Base-by-base conservation (phyloP, 2,888 invertebrate species). In the Rhagonycha fulva region DNA sequence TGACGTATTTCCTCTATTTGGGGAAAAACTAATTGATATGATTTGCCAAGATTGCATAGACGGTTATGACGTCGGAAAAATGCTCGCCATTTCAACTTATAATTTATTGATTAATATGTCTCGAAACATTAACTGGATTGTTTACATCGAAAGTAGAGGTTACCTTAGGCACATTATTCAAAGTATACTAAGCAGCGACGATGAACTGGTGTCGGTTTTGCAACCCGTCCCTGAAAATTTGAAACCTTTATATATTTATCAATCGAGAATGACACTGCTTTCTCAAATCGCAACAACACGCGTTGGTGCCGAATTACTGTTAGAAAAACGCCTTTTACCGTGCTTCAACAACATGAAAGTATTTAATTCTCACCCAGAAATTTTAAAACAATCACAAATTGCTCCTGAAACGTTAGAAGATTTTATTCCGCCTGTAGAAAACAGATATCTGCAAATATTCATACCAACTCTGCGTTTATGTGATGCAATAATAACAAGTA, bases 21-120 rank as follows among this genome's bases (percentile, higher is more conserved):
- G 96, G 0, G 95, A 95, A 79, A 93, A 93, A 83, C 87, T 97
- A 68, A 93, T 96, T 85, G 93, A 95, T 81, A 93, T 93, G 47
- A 87, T 97, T 71, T 96, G 96, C 81, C 93, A 95, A 72, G 97
- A 98, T 87, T 95, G 95, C 76, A 94, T 95, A 10, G 94, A 95
- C 1, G 96, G 96, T 0, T 96, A 96, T 84, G 96, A 97, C 82
- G 94, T 98, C 11, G 96, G 96, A 84, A 93, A 96, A 87, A 96
- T 97, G 94, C 90, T 96, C 72, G 95, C 97, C 0, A 89, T 98
- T 81, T 92, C 96, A 0, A 94, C 95, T 79, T 89, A 97, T 73
- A 95, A 96, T 85, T 92, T 94, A 63, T 88, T 97, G 66, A 89
- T 96, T 0, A 93, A 94, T 79, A 89, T 95, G 78, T 94, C 95